Evolutionary conservation across 2,113 vertebrate genomes (phyloP).

Genomic region (Notarius quadriscutis): DNA sequence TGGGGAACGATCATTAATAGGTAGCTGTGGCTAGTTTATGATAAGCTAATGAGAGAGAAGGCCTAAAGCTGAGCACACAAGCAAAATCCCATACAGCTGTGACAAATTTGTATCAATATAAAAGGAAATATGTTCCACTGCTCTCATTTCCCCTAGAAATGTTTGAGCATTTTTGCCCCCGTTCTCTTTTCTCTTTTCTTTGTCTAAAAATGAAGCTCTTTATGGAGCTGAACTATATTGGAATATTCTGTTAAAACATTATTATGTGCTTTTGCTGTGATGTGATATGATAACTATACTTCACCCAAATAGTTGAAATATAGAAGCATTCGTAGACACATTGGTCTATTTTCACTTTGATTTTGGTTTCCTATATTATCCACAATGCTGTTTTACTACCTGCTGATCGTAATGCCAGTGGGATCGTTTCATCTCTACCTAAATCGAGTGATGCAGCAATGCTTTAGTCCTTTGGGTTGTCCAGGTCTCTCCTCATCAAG

Average conservation of each 20-base stretch:
- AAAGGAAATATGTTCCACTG: not conserved
- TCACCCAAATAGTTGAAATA: not conserved
- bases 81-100: not conserved
- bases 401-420: not conserved
- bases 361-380: not conserved
- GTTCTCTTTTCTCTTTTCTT: not conserved
- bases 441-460: not conserved
- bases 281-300: not conserved
- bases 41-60: constrained; percentile 31
- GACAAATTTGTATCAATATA: not conserved
- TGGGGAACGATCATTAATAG: constrained; percentile 13
- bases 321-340: not conserved
- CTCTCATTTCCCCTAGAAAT: not conserved
- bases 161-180: not conserved
- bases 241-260: not conserved
- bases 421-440: not conserved
- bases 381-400: not conserved
- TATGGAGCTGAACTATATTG: not conserved
- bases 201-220: not conserved
- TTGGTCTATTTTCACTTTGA: not conserved
- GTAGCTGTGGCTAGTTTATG: constrained; percentile 23
- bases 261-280: not conserved
- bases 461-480: not conserved
- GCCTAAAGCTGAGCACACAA: not conserved
- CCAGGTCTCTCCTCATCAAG: not conserved